These are phyloP conservation scores for Pterobdella sp. DNA, from an alignment of 2,888 invertebrate species.

Conservation along the genomic window DNA sequence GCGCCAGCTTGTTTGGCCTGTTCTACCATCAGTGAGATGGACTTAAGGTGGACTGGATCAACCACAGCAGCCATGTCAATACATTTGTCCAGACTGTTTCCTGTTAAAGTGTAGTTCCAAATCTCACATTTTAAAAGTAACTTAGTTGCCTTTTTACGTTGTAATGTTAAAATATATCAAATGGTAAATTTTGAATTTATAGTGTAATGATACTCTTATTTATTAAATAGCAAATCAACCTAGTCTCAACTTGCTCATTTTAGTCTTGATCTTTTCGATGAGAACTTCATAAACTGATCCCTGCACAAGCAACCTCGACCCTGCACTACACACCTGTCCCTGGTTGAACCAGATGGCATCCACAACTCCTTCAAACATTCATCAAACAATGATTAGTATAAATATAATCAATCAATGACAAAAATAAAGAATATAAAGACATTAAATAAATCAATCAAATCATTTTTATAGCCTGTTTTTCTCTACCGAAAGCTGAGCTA, in stretches of 20 bases:
- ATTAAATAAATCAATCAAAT: no score
- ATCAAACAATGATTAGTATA: no score
- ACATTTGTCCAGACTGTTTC: constrained; percentile 50
- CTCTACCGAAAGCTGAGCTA: no score
- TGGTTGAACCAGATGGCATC: constrained; percentile 56
- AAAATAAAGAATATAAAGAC: no score
- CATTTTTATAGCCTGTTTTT: no score
- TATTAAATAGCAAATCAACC: constrained; percentile 40
- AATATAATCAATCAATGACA: no score
- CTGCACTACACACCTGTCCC: constrained; percentile 74
- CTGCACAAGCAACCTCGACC: constrained; percentile 67
- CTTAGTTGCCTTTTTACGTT: no score
- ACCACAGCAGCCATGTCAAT: constrained; percentile 53
- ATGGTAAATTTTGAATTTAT: no score
- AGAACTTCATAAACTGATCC: constrained; percentile 55
- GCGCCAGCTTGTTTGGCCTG: constrained; percentile 47
- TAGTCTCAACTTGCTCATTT: constrained; percentile 49
- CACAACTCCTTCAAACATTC: no score
- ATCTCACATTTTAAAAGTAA: no score
- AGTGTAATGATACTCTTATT: no score
- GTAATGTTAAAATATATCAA: no score
- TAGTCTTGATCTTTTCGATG: constrained; percentile 52
- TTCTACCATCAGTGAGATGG: constrained; percentile 43
- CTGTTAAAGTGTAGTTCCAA: not conserved
- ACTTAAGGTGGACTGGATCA: constrained; percentile 44